These are phyloP conservation scores for Melanotaenia trifasciata DNA, from an alignment of 2,797 vertebrate genomes.

Conservation along the genomic window DNA sequence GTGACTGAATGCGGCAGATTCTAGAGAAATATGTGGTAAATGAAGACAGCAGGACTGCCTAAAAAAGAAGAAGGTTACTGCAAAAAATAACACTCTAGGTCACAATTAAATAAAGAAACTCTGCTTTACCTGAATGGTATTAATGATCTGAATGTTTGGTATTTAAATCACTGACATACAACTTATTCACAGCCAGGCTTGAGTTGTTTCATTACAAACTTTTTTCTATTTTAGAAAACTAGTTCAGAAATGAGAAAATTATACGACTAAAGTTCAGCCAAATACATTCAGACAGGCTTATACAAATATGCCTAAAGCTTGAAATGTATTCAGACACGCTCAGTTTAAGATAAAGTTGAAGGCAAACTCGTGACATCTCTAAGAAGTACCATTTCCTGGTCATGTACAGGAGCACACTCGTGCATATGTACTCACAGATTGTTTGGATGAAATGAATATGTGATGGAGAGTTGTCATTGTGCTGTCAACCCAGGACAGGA, in stretches of 20 bases:
- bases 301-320: conserved; percentile 66
- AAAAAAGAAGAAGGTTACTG: background rate
- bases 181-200: conserved; percentile 7
- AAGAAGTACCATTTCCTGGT: conserved; percentile 50
- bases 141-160: background rate
- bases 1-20: conserved; percentile 10
- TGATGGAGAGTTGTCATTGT: conserved; percentile 69
- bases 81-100: conserved; percentile 5
- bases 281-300: conserved; percentile 67
- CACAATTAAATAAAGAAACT: conserved; percentile 7
- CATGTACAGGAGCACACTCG: conserved; percentile 12
- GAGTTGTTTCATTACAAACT: conserved; percentile 42
- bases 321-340: conserved; percentile 72
- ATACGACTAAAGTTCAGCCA: conserved; percentile 55
- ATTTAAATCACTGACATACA: conserved; percentile 22
- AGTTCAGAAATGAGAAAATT: conserved; percentile 57
- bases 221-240: conserved; percentile 52
- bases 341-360: conserved; percentile 66
- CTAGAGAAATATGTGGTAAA: background rate
- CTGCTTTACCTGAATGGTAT: background rate
- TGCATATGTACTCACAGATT: conserved; percentile 19
- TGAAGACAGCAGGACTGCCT: background rate
- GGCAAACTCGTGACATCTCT: conserved; percentile 52
- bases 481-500: conserved; percentile 63
- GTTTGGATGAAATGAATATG: conserved; percentile 65